Evolutionary conservation across 2,888 invertebrate genomes (phyloP).

Genomic region (Lydus trimaculatus): DNA sequence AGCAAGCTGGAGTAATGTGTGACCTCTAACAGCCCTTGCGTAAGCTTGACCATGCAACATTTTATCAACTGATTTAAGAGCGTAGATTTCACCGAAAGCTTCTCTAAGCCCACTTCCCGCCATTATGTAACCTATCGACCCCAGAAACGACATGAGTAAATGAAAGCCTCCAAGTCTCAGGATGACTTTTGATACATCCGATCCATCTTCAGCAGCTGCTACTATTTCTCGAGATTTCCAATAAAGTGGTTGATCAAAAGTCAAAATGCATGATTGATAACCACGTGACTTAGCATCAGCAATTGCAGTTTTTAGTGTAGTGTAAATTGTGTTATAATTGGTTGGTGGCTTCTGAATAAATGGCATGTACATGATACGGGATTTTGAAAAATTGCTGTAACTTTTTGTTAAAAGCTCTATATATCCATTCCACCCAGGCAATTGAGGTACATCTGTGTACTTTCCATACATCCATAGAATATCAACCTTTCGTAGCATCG

Average conservation of each 20-base stretch:
- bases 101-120: constrained; percentile 53
- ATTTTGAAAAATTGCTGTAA: constrained; percentile 15
- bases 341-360: constrained; percentile 17
- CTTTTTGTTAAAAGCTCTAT: not conserved
- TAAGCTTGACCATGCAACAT: constrained; percentile 42
- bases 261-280: not conserved
- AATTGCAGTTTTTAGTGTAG: not conserved
- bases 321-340: not conserved
- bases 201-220: constrained; percentile 30
- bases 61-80: constrained; percentile 39
- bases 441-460: not conserved
- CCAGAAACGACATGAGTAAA: constrained; percentile 53
- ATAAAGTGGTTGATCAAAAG: not conserved
- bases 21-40: constrained; percentile 37
- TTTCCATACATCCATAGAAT: not conserved
- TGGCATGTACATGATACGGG: constrained; percentile 17
- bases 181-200: constrained; percentile 48
- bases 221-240: constrained; percentile 18
- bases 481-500: not conserved
- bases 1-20: constrained; percentile 10
- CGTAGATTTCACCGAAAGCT: constrained; percentile 42
- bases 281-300: not conserved
- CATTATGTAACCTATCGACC: constrained; percentile 52
- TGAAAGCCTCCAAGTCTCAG: constrained; percentile 44
- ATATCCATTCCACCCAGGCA: not conserved